Conservation (phyloP, 1,140 invertebrate genomes). For the Globodera ellingtonae region DNA sequence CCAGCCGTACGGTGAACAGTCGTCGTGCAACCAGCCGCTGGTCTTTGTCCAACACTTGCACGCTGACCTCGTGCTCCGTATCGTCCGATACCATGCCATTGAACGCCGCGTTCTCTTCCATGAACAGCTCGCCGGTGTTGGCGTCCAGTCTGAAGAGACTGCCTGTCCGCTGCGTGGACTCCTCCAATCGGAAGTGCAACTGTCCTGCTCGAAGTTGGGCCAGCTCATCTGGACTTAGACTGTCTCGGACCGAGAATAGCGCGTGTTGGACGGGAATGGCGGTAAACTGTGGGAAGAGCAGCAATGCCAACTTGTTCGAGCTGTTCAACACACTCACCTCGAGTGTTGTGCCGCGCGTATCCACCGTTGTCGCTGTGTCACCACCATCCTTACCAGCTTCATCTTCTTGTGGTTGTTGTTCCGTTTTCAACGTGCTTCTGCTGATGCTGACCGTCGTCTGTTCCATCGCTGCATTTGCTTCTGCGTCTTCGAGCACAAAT, state of each 20-base stretch:
- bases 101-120: not conserved
- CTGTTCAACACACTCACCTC: not conserved
- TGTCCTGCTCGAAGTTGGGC: constrained; percentile 3
- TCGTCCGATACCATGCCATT: not conserved
- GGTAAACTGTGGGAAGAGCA: not conserved
- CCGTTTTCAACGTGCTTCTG: not conserved
- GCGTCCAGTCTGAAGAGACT: constrained; percentile 11
- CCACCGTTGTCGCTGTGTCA: not conserved
- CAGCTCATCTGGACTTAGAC: not conserved
- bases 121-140: constrained; percentile 14
- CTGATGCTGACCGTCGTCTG: not conserved
- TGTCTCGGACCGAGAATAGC: constrained; percentile 8
- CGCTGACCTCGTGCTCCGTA: constrained; percentile 4
- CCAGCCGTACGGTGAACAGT: constrained; percentile 15
- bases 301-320: no score
- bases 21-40: constrained; percentile 4
- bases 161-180: not conserved
- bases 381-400: not conserved
- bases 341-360: not conserved
- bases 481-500: not conserved
- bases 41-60: constrained; percentile 8
- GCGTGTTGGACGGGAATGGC: not conserved
- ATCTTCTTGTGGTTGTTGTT: not conserved
- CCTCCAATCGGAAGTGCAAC: constrained; percentile 9
- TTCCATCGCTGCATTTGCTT: not conserved